phyloP scores from a whole-genome alignment of 2,113 vertebrate species.

The Bolborhynchus lineola region DNA sequence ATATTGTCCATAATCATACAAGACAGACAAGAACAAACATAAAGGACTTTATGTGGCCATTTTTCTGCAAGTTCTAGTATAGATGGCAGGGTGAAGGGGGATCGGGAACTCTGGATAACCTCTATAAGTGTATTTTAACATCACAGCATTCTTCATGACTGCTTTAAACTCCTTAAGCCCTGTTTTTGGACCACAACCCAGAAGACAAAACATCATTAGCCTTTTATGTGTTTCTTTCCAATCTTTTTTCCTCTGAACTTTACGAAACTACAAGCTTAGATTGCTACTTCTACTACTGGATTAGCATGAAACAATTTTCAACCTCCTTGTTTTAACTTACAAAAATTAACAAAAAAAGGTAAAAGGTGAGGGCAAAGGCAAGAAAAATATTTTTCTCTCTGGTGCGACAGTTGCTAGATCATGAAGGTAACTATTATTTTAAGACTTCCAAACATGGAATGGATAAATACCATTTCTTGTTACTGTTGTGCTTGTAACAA shows the following conservation, averaged over 20 bases:
- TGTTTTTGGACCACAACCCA: not conserved
- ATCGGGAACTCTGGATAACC: not conserved
- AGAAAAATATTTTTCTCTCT: not conserved
- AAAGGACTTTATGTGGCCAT: not conserved
- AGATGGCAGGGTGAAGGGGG: not conserved
- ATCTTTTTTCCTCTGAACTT: not conserved
- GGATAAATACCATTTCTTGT: not conserved
- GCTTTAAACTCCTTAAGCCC: not conserved
- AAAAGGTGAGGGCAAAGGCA: not conserved
- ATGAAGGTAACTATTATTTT: not conserved
- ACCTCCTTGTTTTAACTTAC: not conserved
- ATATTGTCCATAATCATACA: not conserved
- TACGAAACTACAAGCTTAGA: not conserved
- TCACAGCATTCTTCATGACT: not conserved
- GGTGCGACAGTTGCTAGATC: not conserved
- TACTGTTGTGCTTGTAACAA: not conserved
- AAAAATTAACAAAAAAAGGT: not conserved
- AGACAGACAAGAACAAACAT: not conserved
- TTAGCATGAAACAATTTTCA: not conserved
- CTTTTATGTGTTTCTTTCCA: not conserved
- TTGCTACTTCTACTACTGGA: not conserved
- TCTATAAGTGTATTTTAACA: not conserved
- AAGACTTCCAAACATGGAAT: not conserved
- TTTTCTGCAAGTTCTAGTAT: not conserved
- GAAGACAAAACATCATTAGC: not conserved